Evolutionary conservation across 2,113 vertebrate species (phyloP), one percentile per base, ranked within the genome.

Genomic region (Cyrtonyx montezumae): DNA sequence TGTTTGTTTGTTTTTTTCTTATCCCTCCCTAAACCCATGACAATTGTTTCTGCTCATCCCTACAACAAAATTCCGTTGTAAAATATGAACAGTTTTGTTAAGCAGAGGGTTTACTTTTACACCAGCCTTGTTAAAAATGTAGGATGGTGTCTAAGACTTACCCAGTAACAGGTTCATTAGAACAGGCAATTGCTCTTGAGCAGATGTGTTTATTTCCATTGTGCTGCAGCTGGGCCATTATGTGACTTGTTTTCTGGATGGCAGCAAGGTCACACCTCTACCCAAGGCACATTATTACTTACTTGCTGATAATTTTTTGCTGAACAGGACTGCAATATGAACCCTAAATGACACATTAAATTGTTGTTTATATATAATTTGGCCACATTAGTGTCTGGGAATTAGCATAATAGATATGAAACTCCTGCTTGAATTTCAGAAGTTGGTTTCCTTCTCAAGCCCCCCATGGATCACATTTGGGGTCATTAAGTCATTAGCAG

Each of bases 361-460:
- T 43, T 10, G 49, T 74, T 70, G 32, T 62, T 82, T 40, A 40
- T 34, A 51, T 63, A 43, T 58, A 8, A 91, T 81, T 70, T 15
- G 34, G 32, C 37, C 40, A 65, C 51, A 63, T 37, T 67, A 63
- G 16, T n/a, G 13, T n/a, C 59, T 89, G 28, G 40, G 87, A 95
- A 79, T 79, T 55, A 83, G 36, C 42, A 67, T 70, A 87, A 55
- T 14, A 40, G 55, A 77, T 70, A 68, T 28, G 59, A 82, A 65
- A 43, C 32, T 87, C 42, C 30, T 58, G 26, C 43, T 45, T 92
- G 49, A 85, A 85, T 92, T 93, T 92, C 46, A 83, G 53, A 94
- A 68, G 53, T n/a, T 22, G 26, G 40, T 12, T 69, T 87, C 42
- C 46, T 89, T 89, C 55, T 53, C 15, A 73, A 67, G 59, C 28